A percentile compares a stretch with the other conserved stretches of the same genome.
phyloP scores from a whole-genome alignment of 2,888 invertebrate genomes.

The Acrocyrtus sp. region DNA sequence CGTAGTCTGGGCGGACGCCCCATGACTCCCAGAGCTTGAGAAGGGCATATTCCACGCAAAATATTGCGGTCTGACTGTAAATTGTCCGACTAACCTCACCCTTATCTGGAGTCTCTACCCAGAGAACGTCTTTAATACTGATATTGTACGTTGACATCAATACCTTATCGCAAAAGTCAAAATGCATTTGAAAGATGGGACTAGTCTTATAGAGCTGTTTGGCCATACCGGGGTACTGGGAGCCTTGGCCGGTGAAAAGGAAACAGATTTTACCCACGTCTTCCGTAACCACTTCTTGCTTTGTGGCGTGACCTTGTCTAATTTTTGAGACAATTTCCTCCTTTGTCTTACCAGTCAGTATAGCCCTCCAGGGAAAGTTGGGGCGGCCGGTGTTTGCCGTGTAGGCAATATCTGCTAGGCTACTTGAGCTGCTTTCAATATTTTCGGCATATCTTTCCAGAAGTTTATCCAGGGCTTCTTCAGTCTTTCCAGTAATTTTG shows the following conservation, averaged over 20 bases:
- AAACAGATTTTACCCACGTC: slow-evolving; percentile 38
- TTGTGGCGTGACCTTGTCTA: background rate
- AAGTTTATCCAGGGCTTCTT: slow-evolving; percentile 37
- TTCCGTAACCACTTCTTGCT: background rate
- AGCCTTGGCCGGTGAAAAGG: slow-evolving; percentile 47
- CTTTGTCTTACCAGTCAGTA: slow-evolving; percentile 23
- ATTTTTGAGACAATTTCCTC: slow-evolving; percentile 11
- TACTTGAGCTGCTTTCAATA: background rate
- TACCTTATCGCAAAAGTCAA: slow-evolving; percentile 38
- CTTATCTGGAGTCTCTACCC: slow-evolving; percentile 28
- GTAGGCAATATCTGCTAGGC: slow-evolving; percentile 25
- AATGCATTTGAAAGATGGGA: slow-evolving; percentile 44
- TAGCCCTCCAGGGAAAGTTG: slow-evolving; percentile 19
- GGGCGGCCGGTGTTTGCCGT: slow-evolving; percentile 38
- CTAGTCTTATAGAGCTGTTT: slow-evolving; percentile 33
- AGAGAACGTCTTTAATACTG: slow-evolving; percentile 27
- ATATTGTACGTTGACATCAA: slow-evolving; percentile 21
- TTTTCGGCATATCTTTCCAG: slow-evolving; percentile 19
- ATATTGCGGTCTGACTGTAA: slow-evolving; percentile 56
- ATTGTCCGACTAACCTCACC: slow-evolving; percentile 30
- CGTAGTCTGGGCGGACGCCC: slow-evolving; percentile 50
- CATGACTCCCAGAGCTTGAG: slow-evolving; percentile 43
- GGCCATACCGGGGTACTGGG: slow-evolving; percentile 52
- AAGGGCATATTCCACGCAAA: slow-evolving; percentile 52
- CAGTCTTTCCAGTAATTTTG: slow-evolving; percentile 41